Evolutionary conservation across 2,797 vertebrate species (phyloP), one percentile per base, ranked within the genome.

Genomic region (Perodicticus potto): DNA sequence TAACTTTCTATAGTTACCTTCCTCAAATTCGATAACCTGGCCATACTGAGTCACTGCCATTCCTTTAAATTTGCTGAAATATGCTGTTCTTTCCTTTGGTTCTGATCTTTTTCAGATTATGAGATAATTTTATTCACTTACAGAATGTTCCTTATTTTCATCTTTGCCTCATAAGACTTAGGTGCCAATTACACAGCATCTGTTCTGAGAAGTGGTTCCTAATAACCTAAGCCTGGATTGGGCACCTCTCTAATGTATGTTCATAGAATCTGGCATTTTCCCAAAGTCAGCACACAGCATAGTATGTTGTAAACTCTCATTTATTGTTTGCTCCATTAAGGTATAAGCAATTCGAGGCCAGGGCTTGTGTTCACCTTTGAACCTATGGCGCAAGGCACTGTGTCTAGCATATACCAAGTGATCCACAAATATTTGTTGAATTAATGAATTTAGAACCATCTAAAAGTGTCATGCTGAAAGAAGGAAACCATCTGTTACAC

Each of bases 401-500:
- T 76, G 78, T 87, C 61, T 80, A 90, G 84, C 19, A 78, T 93
- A 57, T 74, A 96, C 94, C 86, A 96, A 97, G 43, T 57, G 84
- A 96, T 89, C 67, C 94, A 87, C 94, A 97, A 96, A 95, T 95
- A 96, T 96, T 97, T 97, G 94, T 88, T 94, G 89, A 96, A 93
- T 95, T 94, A 93, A 94, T 95, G 85, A 96, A 97, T 96, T 97
- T 97, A 95, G 96, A 95, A 93, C 80, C 95, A 84, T 96, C 82
- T 95, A 73, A 86, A 94, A 81, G 91, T 96, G 91, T 96, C 94
- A 90, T 65, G 69, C 43, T 94, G 77, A 87, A 82, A 87, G 95
- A 76, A 73, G n/a, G 84, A 95, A 97, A 81, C 97, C 95, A 97
- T 97, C 95, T 98, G 96, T 94, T 96, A 14, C 89, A 73, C 93